These are phyloP conservation scores for Clarias platycephalus DNA, from an alignment of 2,797 vertebrate genomes.

Conservation along the genomic window DNA sequence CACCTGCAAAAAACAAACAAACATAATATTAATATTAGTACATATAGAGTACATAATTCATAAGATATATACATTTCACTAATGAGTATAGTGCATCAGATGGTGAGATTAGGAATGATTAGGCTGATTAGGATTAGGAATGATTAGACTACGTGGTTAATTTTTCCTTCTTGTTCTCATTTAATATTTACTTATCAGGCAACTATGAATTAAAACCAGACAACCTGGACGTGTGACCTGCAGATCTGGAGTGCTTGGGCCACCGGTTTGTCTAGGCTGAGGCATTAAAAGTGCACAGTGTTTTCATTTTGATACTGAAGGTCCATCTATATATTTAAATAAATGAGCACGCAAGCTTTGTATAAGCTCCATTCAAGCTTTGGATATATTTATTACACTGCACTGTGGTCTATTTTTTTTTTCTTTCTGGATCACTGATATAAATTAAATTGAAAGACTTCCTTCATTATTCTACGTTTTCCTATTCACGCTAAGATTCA, in stretches of 20 bases:
- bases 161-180: not conserved
- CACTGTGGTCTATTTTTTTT: not conserved
- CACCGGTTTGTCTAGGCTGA: not conserved
- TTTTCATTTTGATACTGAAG: not conserved
- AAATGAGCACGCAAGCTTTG: not conserved
- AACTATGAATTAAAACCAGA: not conserved
- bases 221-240: not conserved
- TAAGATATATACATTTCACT: too few species aligned
- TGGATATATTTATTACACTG: conserved; percentile 5
- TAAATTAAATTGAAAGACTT: conserved; percentile 26
- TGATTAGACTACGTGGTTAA: too few species aligned
- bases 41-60: too few species aligned
- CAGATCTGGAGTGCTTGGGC: not conserved
- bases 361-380: not conserved
- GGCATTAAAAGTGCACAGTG: not conserved
- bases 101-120: not conserved
- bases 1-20: not conserved
- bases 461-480: conserved; percentile 21
- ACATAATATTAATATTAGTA: too few species aligned
- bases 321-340: not conserved
- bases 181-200: not conserved
- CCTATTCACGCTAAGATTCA: not conserved
- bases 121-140: too few species aligned
- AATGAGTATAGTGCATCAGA: not conserved
- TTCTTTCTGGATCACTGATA: not conserved